Conservation (phyloP, 30 jellyfish, hydroid and myxozoan species). For the Calvadosia cruxmelitensis region DNA sequence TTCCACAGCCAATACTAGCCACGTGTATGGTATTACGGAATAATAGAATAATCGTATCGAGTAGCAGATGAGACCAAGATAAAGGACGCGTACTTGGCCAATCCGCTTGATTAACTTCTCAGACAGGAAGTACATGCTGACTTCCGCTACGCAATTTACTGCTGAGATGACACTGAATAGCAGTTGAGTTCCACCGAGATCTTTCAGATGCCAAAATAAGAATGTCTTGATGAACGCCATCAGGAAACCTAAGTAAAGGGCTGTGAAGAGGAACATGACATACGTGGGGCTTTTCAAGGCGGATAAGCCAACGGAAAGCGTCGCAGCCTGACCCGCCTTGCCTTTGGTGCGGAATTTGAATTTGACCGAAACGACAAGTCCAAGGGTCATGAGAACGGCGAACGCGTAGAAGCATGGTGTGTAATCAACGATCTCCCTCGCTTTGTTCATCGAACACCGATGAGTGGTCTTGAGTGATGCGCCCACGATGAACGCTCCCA, state of each 20-base stretch:
- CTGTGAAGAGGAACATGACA: constrained; percentile 87
- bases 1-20: constrained; percentile 96
- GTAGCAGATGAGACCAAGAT: constrained; percentile 79
- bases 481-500: constrained; percentile 99
- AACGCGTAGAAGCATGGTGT: constrained; percentile 90
- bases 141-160: constrained; percentile 96
- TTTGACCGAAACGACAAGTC: constrained; percentile 64
- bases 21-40: constrained; percentile 90
- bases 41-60: constrained; percentile 90
- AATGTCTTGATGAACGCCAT: constrained; percentile 96
- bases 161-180: constrained; percentile 92
- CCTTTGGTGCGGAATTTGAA: constrained; percentile 52
- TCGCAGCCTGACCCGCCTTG: constrained; percentile 58
- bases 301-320: constrained; percentile 73
- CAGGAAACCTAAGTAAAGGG: constrained; percentile 75
- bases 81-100: constrained; percentile 89
- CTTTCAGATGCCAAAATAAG: constrained; percentile 97
- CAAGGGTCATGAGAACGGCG: constrained; percentile 89
- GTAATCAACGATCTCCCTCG: constrained; percentile 89
- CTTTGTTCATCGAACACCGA: constrained; percentile 67
- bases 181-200: constrained; percentile 89
- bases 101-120: constrained; percentile 70
- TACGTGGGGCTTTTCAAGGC: constrained; percentile 90
- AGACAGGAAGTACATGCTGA: constrained; percentile 89
- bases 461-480: constrained; percentile 96